Conservation (phyloP, 2,113 vertebrate species). For the Camelus dromedarius region DNA sequence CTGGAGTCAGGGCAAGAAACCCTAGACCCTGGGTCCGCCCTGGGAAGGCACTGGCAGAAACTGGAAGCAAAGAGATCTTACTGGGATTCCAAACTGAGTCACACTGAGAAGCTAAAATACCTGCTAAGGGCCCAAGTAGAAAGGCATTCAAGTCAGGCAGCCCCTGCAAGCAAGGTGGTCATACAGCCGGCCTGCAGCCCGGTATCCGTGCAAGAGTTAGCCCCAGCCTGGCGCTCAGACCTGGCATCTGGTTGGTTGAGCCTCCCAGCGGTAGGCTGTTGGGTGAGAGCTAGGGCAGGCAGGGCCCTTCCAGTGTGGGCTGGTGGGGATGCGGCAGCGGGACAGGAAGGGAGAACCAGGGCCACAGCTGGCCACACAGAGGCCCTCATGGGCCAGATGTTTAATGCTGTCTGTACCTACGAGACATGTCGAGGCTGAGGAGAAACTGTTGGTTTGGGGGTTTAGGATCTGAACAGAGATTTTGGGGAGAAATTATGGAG, state of each 20-base stretch:
- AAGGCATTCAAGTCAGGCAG: neutral
- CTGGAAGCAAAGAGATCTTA: neutral
- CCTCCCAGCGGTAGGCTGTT: neutral
- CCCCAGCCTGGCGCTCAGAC: neutral
- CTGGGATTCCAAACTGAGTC: neutral
- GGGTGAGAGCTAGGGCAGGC: neutral
- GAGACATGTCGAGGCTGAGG: neutral
- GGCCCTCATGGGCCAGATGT: too few relatives aligned
- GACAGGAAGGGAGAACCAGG: neutral
- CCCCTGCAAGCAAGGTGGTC: neutral
- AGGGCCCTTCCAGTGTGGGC: neutral
- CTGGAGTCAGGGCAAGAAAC: neutral
- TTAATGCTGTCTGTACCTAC: neutral
- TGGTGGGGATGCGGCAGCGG: neutral
- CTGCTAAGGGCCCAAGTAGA: neutral
- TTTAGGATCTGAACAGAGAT: neutral
- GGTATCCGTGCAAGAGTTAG: neutral
- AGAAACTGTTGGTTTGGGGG: neutral
- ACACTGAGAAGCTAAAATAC: neutral
- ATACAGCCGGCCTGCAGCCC: neutral
- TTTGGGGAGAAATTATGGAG: neutral
- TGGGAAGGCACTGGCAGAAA: neutral
- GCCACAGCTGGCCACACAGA: too few relatives aligned
- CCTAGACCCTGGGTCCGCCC: neutral
- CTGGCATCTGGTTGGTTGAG: neutral